Evolutionary conservation across 2,888 invertebrate genomes (phyloP), one percentile per base, ranked within the genome.

Genomic region (Stramonita haemastoma): DNA sequence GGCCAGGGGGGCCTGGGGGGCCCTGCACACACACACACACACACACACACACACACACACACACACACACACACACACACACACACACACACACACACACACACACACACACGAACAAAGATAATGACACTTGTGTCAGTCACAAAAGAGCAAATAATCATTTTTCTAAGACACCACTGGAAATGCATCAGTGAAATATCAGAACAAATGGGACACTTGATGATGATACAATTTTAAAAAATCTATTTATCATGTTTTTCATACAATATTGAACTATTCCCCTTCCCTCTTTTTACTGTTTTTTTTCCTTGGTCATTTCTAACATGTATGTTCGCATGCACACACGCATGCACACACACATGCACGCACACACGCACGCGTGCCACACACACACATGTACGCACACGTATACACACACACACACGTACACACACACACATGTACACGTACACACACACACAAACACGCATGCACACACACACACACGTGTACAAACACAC

Each of bases 1-100:
- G 91, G 84, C 94, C 94, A 0, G 90, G 88, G 2, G 91, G 91
- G n/a, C 94, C 94, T 34, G 92, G 92, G 79, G 92, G 93, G 29
- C 95, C 95, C 94, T 94, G 36, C 26, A 88, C 13, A 77, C 29
- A 77, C 29, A 77, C 70, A 70, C 32, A 77, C 29, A 77, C 77
- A 77, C 13, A 32, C 70, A 70, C 70, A 70, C 70, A 70, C 70
- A 70, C 70, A 70, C 70, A 70, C 11, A 70, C 70, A 70, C 22
- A 70, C 70, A 70, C 70, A 70, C 70, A 70, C 70, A 70, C 70
- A 70, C 70, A 70, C 70, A 77, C 8, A 32, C 29, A 77, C 32
- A 36, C 81, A 81, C 81, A 81, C 81, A 81, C 81, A 81, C 36
- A 81, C 36, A 32, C 8, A 32, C 8, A 32, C 32, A 77, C 32